Base-by-base conservation (phyloP, 2,797 vertebrate genomes). In the Rhinophrynus dorsalis region DNA sequence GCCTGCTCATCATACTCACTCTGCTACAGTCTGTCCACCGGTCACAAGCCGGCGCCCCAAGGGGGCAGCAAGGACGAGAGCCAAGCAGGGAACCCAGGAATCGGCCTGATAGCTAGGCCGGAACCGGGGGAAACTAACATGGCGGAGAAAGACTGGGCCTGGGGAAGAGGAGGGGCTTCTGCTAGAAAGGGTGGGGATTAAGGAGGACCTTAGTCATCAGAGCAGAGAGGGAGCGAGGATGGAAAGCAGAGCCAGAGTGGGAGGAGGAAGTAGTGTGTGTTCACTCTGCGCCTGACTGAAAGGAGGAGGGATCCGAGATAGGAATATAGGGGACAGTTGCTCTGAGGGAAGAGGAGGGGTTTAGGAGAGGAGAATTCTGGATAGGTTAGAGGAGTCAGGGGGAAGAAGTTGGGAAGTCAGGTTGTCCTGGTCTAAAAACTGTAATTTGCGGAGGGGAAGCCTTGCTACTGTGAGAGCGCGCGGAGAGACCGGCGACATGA, bases 121-220 rank as follows among this genome's bases (percentile, higher is more conserved):
- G 60, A 60, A 59, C 68, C 68, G 35, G 61, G 61, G 55, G 44
- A 65, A 58, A 72, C 61, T 65, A 72, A 72, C 68, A 72, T 72
- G 68, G 68, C 68, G 68, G 68, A 65, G 32, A 65, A 21, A 42
- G 54, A 58, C 61, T 65, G 61, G 68, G 68, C 68, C 61, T 65
- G 30, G 42, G 42, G 61, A 65, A 59, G 61, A 65, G 68, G 68
- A 57, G 68, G 68, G 23, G 60, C 48, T 26, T 21, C 18, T 9
- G 1, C 4, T 20, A 38, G 32, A 20, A n/a, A 29, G 37, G 60
- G 60, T 47, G 30, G 68, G 17, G 40, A 51, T 2, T 3, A n/a
- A 26, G 47, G 47, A 26, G 24, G 10, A 11, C 6, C 8, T 21
- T 7, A 8, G 47, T 1, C 5, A 5, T 3, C 6, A 51, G 8